A percentile compares a stretch with the other conserved stretches of the same genome.
Conservation (phyloP, 1,140 invertebrate genomes). For the Brachionus rubens region DNA sequence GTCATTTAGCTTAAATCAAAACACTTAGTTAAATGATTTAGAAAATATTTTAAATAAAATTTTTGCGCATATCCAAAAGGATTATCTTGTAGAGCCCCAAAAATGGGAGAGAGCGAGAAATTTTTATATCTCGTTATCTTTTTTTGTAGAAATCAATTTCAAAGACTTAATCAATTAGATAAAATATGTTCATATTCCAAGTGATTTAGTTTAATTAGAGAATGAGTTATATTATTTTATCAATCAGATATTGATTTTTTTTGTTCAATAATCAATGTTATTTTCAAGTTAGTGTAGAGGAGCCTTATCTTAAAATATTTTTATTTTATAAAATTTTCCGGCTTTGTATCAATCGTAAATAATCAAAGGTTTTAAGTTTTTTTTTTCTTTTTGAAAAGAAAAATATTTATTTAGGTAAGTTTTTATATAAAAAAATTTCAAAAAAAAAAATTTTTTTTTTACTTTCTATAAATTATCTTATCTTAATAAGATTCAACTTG, state of each 20-base stretch:
- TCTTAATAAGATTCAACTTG: not conserved
- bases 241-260: slow-evolving; percentile 34
- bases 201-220: slow-evolving; percentile 13
- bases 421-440: slow-evolving; percentile 5
- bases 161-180: slow-evolving; percentile 32
- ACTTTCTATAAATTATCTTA: slow-evolving; percentile 4
- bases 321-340: not conserved
- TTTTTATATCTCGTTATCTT: not conserved
- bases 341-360: slow-evolving; percentile 11
- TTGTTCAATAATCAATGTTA: slow-evolving; percentile 21
- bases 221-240: slow-evolving; percentile 39
- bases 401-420: slow-evolving; percentile 43
- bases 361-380: not conserved
- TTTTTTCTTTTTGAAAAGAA: not conserved
- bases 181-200: slow-evolving; percentile 42
- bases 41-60: not conserved
- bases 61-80: too few species aligned
- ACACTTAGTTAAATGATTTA: slow-evolving; percentile 38
- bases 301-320: slow-evolving; percentile 31
- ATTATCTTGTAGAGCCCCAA: too few species aligned
- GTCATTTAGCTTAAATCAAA: slow-evolving; percentile 5
- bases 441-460: slow-evolving; percentile 3
- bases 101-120: not conserved
- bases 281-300: not conserved
- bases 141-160: too few species aligned